Conservation (phyloP, 2,888 invertebrate genomes). For the Leptinotarsa peninsularis region DNA sequence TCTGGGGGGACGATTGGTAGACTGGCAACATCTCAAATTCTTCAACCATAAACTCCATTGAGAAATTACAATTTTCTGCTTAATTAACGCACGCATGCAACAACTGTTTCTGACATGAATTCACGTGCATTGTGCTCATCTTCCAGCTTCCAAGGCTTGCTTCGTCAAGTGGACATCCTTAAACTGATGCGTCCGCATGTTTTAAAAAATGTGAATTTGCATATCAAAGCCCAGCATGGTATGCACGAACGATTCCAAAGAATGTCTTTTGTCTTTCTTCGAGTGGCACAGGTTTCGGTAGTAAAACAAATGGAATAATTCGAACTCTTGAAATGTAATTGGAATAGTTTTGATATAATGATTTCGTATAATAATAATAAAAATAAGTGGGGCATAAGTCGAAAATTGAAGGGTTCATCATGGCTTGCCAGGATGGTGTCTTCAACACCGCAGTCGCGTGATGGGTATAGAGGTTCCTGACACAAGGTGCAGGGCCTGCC, state of each 20-base stretch:
- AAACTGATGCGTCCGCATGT: background rate
- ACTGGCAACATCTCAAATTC: too few species aligned
- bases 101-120: conserved; percentile 2
- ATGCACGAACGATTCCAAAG: background rate
- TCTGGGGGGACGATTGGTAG: too few species aligned
- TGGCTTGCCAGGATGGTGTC: too few species aligned
- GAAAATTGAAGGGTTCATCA: too few species aligned
- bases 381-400: too few species aligned
- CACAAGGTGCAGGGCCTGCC: too few species aligned
- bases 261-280: conserved; percentile 5
- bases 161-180: conserved; percentile 5
- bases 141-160: background rate
- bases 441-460: too few species aligned
- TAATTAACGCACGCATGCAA: background rate
- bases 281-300: background rate
- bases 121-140: conserved; percentile 5
- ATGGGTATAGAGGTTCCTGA: too few species aligned
- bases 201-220: background rate
- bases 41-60: background rate
- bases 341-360: too few species aligned
- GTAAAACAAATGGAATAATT: too few species aligned
- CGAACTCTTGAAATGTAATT: too few species aligned
- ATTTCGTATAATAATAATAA: too few species aligned
- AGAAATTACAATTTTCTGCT: background rate
- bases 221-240: background rate